Evolutionary conservation across 2,797 vertebrate genomes (phyloP).

Genomic region (Myiotriccus ornatus): DNA sequence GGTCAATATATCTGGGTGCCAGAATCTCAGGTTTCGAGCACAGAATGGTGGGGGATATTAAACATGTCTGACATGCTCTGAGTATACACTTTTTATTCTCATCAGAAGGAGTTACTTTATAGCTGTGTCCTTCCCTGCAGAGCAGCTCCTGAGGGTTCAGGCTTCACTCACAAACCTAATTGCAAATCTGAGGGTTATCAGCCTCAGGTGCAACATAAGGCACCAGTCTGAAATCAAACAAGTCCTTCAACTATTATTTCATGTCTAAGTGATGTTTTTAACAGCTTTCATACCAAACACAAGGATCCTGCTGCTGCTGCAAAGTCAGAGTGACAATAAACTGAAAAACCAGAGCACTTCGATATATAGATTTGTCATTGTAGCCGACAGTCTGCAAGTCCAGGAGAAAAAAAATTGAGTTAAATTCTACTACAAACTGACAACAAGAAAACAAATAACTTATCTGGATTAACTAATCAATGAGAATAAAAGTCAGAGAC

Average conservation of each 20-base stretch:
- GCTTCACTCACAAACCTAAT: background rate
- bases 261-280: background rate
- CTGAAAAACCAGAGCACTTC: background rate
- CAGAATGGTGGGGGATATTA: constrained; percentile 12
- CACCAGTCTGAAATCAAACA: background rate
- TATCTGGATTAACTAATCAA: background rate
- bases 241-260: background rate
- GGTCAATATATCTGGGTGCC: constrained; percentile 44
- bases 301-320: background rate
- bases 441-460: constrained; percentile 6
- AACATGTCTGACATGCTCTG: background rate
- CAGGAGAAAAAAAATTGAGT: background rate
- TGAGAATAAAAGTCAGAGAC: background rate
- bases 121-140: background rate
- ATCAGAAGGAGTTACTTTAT: background rate
- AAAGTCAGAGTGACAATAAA: background rate
- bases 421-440: background rate
- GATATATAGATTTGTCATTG: constrained; percentile 7
- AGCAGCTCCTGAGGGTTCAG: background rate
- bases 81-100: background rate
- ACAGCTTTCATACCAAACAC: background rate
- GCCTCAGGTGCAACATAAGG: background rate
- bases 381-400: background rate
- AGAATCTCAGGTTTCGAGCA: background rate
- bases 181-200: background rate